Conservation (phyloP, 2,797 vertebrate genomes). For the Propithecus perrieri region DNA sequence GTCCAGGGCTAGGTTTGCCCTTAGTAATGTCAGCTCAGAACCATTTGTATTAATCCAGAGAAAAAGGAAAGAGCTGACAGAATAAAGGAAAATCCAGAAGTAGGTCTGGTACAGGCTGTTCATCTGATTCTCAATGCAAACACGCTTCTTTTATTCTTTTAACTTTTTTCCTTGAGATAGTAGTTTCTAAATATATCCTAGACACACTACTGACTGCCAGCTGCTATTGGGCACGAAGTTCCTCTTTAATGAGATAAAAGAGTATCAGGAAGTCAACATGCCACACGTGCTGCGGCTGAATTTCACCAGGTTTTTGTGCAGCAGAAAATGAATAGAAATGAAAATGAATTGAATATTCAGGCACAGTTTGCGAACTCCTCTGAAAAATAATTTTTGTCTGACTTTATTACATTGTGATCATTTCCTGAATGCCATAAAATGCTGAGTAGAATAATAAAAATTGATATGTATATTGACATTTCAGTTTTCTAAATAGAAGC, state of each 20-base stretch:
- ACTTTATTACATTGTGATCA: conserved; percentile 80
- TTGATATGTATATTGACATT: conserved; percentile 86
- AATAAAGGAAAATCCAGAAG: background rate
- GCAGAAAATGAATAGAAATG: conserved; percentile 70
- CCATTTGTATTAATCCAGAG: conserved; percentile 64
- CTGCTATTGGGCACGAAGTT: conserved; percentile 69
- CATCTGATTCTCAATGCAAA: background rate
- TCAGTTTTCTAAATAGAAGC: conserved; percentile 82
- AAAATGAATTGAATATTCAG: conserved; percentile 74
- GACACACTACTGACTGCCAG: conserved; percentile 59
- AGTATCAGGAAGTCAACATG: conserved; percentile 66
- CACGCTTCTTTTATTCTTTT: conserved; percentile 47
- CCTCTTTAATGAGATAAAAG: conserved; percentile 76
- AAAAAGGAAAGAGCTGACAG: conserved; percentile 32
- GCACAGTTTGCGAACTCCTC: conserved; percentile 63
- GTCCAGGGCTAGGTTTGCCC: conserved; percentile 55
- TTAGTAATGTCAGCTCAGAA: conserved; percentile 59
- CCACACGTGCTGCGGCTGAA: conserved; percentile 47
- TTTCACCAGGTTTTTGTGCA: conserved; percentile 72
- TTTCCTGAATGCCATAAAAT: conserved; percentile 79
- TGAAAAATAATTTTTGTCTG: conserved; percentile 79
- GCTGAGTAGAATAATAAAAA: conserved; percentile 84
- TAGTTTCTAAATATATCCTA: conserved; percentile 78
- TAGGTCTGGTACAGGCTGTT: background rate
- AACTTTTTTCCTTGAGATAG: conserved; percentile 65